Base-by-base conservation (phyloP, 2,888 invertebrate genomes). In the Scaeva pyrastri region DNA sequence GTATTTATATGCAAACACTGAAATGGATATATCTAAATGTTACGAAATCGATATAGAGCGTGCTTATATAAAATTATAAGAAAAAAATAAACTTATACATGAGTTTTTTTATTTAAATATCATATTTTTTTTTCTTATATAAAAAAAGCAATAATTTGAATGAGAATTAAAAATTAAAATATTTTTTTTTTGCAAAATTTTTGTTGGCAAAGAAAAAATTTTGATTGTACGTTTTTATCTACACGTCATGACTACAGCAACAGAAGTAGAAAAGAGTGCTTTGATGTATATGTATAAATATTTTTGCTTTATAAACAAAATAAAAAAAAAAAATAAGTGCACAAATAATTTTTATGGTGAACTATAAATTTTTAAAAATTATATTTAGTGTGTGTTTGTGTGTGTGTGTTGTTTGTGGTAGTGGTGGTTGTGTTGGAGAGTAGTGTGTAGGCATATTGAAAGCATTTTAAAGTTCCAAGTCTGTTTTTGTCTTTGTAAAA, bases 401-500 rank as follows among this genome's bases (percentile, higher is more conserved):
- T n/a, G n/a, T n/a, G 2, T 58, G 58, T 58, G 39, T n/a, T 21
- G 14, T 56, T 36, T 19, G 12, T 60, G 39, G 26, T 31, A 10
- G 12, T 21, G 2, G 41, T 60, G 14, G 19, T 58, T 43, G 72
- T 76, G 55, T 39, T 71, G 73, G 76, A 73, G 26, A 73, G 26
- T 86, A 16, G 79, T 86, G 86, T 85, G 55, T 52, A 52, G 23
- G 52, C 71, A 43, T 74, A 43, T 39, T 82, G 52, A 78, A 77
- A 81, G 55, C 36, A 64, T 48, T 55, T 64, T 81, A 26, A 39
- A 43, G 39, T 60, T 82, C 43, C 11, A 19, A 60, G 86, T 86
- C 86, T 86, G 86, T 86, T 86, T 86, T 74, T 86, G 86, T 86
- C 71, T 86, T 75, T 85, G 71, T 75, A 68, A 45, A 80, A 64